Base-by-base conservation (phyloP, 2,113 vertebrate species). In the Chaetodon auriga region DNA sequence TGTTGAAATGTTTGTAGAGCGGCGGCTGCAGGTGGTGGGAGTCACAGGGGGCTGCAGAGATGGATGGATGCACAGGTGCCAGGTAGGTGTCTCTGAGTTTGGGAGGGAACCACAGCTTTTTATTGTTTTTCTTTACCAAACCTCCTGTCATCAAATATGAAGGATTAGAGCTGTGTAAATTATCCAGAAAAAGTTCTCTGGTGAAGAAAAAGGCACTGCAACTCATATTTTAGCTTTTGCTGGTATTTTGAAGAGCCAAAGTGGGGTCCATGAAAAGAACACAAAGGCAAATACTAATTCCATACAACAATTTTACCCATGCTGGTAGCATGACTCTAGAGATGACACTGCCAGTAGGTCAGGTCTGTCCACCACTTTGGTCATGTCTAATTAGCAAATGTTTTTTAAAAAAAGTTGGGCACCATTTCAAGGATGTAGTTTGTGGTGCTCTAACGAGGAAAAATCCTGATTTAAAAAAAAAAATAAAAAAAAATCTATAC, bases 11-110 rank as follows among this genome's bases (percentile, higher is more conserved):
- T 76, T 82, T 70, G 80, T 73, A 57, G 63, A 53, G 45, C 6
- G 21, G 45, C 3, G 62, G 70, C 72, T 82, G 87, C 85, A 89
- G 89, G 84, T 86, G 81, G 71, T 76, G 68, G 72, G 61, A 78
- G 71, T 80, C 85, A 76, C 25, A 12, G 13, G 81, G 60, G 85
- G 65, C 30, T 63, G 63, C 61, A 73, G 73, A 88, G 83, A 88
- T 78, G 61, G 65, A 85, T 73, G 45, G 80, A 83, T 78, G 48
- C 76, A 78, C 81, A 84, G 82, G 73, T 86, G 82, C 43, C 51
- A 87, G 78, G 75, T 80, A 82, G 82, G 63, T 60, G 11, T 76
- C 79, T 71, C 41, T 79, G 49, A 45, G 35, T 54, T 85, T 46
- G 25, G 68, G 36, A 46, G 53, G 62, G 38, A 82, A 82, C 21